These are phyloP conservation scores for Yponomeuta malinellus DNA, from an alignment of 2,888 invertebrate genomes.

Conservation along the genomic window DNA sequence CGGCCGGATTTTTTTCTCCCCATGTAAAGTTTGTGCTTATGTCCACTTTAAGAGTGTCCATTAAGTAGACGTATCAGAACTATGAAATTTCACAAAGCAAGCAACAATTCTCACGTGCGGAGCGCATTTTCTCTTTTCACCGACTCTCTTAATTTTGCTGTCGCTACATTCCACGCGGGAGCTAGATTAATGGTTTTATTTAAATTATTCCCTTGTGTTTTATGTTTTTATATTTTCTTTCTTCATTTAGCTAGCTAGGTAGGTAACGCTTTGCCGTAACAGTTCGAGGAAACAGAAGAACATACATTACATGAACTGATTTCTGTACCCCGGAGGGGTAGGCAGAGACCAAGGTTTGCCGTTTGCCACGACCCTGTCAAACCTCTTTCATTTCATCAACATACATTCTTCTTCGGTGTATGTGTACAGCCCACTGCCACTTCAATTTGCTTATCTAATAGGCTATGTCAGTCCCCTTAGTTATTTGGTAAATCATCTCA, in stretches of 20 bases:
- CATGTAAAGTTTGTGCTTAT: too few species aligned
- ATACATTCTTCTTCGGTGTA: too few species aligned
- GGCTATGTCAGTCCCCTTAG: too few species aligned
- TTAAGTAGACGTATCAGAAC: slow-evolving; percentile 27
- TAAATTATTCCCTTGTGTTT: slow-evolving; percentile 63
- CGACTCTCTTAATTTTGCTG: slow-evolving; percentile 20
- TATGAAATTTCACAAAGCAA: background rate
- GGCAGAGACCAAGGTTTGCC: too few species aligned
- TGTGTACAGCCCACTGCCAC: too few species aligned
- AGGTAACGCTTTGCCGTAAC: slow-evolving; percentile 21
- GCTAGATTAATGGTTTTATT: slow-evolving; percentile 72
- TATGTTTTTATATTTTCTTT: slow-evolving; percentile 48
- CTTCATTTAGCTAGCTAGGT: slow-evolving; percentile 23
- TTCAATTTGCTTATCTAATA: too few species aligned
- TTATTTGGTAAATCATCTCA: too few species aligned
- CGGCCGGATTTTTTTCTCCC: too few species aligned
- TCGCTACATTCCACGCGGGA: slow-evolving; percentile 33
- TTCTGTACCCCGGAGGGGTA: too few species aligned
- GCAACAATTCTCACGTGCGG: background rate
- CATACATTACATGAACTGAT: background rate
- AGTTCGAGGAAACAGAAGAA: background rate
- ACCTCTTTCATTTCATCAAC: too few species aligned
- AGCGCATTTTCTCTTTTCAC: background rate
- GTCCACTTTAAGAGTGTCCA: slow-evolving; percentile 4
- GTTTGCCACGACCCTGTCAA: too few species aligned